Evolutionary conservation across 2,113 vertebrate genomes (phyloP).

Genomic region (Pangasianodon hypophthalmus): DNA sequence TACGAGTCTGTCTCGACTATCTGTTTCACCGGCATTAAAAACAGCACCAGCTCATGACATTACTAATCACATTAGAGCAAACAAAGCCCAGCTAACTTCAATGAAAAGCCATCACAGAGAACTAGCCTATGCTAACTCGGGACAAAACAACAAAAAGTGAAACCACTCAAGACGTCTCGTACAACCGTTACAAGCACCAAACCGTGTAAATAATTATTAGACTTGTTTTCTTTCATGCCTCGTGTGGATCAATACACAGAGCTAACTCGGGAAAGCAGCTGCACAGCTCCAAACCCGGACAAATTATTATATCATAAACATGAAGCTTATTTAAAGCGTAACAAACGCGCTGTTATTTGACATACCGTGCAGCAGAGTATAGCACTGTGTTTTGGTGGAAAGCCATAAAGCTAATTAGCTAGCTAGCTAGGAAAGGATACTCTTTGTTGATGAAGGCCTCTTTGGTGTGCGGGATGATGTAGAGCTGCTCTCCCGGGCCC

Average conservation of each 20-base stretch:
- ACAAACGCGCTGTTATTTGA: not conserved
- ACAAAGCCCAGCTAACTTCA: not conserved
- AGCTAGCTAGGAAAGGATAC: conserved; percentile 80
- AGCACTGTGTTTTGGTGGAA: no score
- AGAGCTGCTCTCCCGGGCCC: conserved; percentile 83
- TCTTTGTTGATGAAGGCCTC: conserved; percentile 97
- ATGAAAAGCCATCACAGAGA: not conserved
- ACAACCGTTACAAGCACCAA: no score
- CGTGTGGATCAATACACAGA: not conserved
- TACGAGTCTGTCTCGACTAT: not conserved
- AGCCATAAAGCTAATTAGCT: not conserved
- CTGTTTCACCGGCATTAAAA: not conserved
- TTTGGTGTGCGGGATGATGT: conserved; percentile 88
- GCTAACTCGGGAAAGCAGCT: not conserved
- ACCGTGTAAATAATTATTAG: not conserved
- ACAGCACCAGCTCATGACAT: not conserved
- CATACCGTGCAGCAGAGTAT: not conserved
- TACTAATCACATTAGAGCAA: not conserved
- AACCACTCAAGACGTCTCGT: not conserved
- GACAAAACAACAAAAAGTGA: not conserved
- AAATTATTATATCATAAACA: not conserved
- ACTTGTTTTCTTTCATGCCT: not conserved
- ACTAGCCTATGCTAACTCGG: not conserved
- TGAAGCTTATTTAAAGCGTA: not conserved
- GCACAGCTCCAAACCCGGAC: not conserved